Percentiles rank a stretch among this genome's conserved stretches.
Evolutionary conservation across 2,113 vertebrate genomes (phyloP).

Genomic region (Plectropomus leopardus): DNA sequence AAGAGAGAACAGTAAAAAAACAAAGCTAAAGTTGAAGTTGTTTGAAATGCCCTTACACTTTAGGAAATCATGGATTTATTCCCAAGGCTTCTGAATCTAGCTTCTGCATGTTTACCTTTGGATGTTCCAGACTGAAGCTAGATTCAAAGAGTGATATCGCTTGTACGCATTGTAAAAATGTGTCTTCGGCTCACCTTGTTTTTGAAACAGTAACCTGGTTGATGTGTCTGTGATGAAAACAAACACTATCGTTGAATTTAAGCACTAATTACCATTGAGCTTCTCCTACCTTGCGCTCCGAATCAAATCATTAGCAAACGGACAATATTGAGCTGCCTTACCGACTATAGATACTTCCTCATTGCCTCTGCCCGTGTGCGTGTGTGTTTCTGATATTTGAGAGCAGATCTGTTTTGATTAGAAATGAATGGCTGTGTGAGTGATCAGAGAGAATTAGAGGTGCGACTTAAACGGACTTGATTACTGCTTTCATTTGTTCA

Average conservation of each 20-base stretch:
- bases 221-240: slow-evolving; percentile 34
- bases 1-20: slow-evolving; percentile 7
- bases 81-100: slow-evolving; percentile 20
- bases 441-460: slow-evolving; percentile 55
- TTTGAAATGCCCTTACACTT: slow-evolving; percentile 1
- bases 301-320: slow-evolving; percentile 58
- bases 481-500: slow-evolving; percentile 61
- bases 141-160: slow-evolving; percentile 40
- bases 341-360: slow-evolving; percentile 42
- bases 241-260: slow-evolving; percentile 49
- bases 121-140: slow-evolving; percentile 25
- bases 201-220: slow-evolving; percentile 22
- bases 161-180: slow-evolving; percentile 1
- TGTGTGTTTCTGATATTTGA: slow-evolving; percentile 40
- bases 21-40: slow-evolving; percentile 7
- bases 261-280: slow-evolving; percentile 59
- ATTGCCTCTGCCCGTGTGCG: slow-evolving; percentile 36
- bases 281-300: slow-evolving; percentile 34
- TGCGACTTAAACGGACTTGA: slow-evolving; percentile 60
- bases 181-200: slow-evolving; percentile 1
- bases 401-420: slow-evolving; percentile 61
- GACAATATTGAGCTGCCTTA: slow-evolving; percentile 43
- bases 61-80: slow-evolving; percentile 21
- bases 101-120: slow-evolving; percentile 7
- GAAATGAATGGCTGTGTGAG: slow-evolving; percentile 54